phyloP scores from a whole-genome alignment of 2,888 invertebrate genomes.

The Phytoseiulus persimilis region DNA sequence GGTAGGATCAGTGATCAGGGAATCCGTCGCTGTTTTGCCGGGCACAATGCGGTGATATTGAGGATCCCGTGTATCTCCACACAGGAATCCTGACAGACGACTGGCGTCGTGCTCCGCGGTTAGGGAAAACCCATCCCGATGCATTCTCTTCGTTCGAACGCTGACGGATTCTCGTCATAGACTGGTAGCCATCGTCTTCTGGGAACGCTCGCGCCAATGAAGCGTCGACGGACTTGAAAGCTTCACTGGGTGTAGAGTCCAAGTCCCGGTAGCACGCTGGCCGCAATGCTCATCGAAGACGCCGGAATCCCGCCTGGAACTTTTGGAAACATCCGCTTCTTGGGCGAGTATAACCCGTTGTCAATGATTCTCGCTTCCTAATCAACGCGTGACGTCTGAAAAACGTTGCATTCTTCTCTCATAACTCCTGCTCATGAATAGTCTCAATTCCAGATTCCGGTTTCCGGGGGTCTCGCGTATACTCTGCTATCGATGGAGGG shows the following conservation, averaged over 20 bases:
- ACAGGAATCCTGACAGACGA: neutral
- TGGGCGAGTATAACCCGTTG: neutral
- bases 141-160: neutral
- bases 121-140: neutral
- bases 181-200: neutral
- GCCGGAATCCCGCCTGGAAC: slow-evolving; percentile 30
- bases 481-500: slow-evolving; percentile 23
- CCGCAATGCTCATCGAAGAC: slow-evolving; percentile 22
- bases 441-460: neutral
- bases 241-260: neutral
- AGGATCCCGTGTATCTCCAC: neutral
- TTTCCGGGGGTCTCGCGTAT: slow-evolving; percentile 8
- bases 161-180: neutral
- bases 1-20: neutral
- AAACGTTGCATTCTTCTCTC: neutral
- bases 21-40: neutral
- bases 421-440: neutral
- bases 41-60: neutral
- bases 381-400: too few species aligned
- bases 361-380: too few species aligned
- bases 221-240: neutral
- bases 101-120: neutral
- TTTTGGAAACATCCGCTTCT: slow-evolving; percentile 29
- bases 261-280: neutral
- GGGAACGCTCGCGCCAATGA: neutral